Conservation (phyloP, 2,888 invertebrate genomes). For the Oligia fasciuncula region DNA sequence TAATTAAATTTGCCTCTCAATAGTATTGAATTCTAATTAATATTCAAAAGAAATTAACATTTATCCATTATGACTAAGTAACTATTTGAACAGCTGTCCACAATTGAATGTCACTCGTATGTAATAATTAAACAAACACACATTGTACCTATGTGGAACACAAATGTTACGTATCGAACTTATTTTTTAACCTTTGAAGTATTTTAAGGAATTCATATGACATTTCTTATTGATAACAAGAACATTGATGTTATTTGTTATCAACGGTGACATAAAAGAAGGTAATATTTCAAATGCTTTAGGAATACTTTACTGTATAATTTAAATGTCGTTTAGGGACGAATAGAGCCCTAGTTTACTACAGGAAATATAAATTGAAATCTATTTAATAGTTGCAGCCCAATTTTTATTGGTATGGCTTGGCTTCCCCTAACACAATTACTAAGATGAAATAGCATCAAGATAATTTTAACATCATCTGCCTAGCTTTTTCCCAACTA, state of each 20-base stretch:
- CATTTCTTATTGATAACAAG: slow-evolving; percentile 33
- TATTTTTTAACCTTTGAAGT: slow-evolving; percentile 36
- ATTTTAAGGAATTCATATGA: slow-evolving; percentile 11
- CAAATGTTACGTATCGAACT: slow-evolving; percentile 24
- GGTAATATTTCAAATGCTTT: slow-evolving; percentile 9
- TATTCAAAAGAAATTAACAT: slow-evolving; percentile 21
- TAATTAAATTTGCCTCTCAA: slow-evolving; percentile 1
- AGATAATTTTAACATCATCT: slow-evolving; percentile 7
- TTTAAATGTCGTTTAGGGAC: neutral
- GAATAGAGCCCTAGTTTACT: slow-evolving; percentile 8
- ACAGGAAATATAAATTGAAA: slow-evolving; percentile 47
- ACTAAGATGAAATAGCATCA: slow-evolving; percentile 2
- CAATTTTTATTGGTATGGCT: slow-evolving; percentile 17
- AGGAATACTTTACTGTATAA: neutral
- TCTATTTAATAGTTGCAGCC: slow-evolving; percentile 13
- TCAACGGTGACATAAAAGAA: slow-evolving; percentile 18
- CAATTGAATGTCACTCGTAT: slow-evolving; percentile 10
- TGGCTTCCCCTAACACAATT: slow-evolving; percentile 16
- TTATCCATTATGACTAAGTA: slow-evolving; percentile 16
- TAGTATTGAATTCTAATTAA: slow-evolving; percentile 3
- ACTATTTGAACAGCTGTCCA: slow-evolving; percentile 45
- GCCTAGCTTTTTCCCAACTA: neutral
- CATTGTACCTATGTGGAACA: slow-evolving; percentile 23
- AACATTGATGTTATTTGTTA: slow-evolving; percentile 12
- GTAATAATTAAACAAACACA: slow-evolving; percentile 12